These are phyloP conservation scores for Drosophila baimaii DNA, from an alignment of 1,140 invertebrate species.

Conservation along the genomic window DNA sequence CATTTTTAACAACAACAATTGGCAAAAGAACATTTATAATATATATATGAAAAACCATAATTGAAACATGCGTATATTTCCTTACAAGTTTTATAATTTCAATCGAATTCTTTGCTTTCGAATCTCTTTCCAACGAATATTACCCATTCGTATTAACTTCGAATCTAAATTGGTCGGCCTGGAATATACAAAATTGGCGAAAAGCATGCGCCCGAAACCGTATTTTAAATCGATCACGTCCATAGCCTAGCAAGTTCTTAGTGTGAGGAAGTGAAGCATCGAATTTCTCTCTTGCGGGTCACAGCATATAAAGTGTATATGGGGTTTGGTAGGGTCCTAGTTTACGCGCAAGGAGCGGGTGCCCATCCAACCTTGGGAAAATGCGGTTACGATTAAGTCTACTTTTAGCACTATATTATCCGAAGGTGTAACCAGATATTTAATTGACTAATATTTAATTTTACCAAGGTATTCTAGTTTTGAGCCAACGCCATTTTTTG, in stretches of 20 bases:
- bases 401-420: too few relatives aligned
- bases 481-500: too few relatives aligned
- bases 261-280: conserved; percentile 6
- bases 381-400: too few relatives aligned
- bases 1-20: conserved; percentile 31
- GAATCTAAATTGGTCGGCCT: conserved; percentile 29
- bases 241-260: conserved; percentile 55
- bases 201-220: conserved; percentile 78
- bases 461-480: too few relatives aligned
- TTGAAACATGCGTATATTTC: conserved; percentile 49
- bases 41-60: conserved; percentile 5
- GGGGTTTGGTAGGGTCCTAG: too few relatives aligned
- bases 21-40: conserved; percentile 30
- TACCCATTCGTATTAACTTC: conserved; percentile 7
- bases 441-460: too few relatives aligned
- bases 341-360: too few relatives aligned
- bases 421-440: too few relatives aligned
- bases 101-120: conserved; percentile 34
- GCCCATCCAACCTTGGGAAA: too few relatives aligned
- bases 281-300: background rate
- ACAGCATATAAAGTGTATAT: background rate
- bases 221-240: conserved; percentile 72
- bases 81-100: conserved; percentile 61
- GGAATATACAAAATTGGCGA: conserved; percentile 59
- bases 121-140: conserved; percentile 25